phyloP scores from a whole-genome alignment of 2,888 invertebrate genomes.

The Oxystoma pomonae region DNA sequence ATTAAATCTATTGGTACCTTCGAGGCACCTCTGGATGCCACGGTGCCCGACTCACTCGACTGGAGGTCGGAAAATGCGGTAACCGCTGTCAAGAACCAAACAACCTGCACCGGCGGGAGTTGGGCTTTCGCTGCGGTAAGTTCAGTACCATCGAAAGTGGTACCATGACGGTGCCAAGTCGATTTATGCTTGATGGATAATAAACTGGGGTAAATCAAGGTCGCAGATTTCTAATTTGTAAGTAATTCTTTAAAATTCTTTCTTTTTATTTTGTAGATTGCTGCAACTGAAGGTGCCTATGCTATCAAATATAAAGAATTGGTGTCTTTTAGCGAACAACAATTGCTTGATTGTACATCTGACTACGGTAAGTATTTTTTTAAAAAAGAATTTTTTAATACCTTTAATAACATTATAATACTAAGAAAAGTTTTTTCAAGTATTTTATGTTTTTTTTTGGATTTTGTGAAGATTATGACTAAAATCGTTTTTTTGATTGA shows the following conservation, averaged over 20 bases:
- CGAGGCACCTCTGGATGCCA: background rate
- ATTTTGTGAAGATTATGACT: no score
- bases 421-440: no score
- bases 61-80: background rate
- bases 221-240: no score
- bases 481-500: no score
- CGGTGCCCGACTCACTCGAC: constrained; percentile 1
- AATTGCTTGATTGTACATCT: background rate
- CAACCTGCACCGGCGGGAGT: background rate
- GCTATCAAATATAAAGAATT: background rate
- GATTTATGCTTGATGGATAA: no score
- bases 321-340: constrained; percentile 4
- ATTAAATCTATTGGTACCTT: background rate
- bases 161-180: no score
- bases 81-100: background rate
- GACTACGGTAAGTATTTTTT: background rate
- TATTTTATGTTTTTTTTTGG: no score
- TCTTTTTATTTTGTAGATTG: background rate
- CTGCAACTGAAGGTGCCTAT: background rate
- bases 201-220: no score
- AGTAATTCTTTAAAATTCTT: no score
- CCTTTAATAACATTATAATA: no score
- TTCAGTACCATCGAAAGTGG: no score
- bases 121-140: background rate
- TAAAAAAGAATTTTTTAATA: no score